These are phyloP conservation scores for Sussaba pulchella DNA, from an alignment of 2,888 invertebrate species.

Conservation along the genomic window DNA sequence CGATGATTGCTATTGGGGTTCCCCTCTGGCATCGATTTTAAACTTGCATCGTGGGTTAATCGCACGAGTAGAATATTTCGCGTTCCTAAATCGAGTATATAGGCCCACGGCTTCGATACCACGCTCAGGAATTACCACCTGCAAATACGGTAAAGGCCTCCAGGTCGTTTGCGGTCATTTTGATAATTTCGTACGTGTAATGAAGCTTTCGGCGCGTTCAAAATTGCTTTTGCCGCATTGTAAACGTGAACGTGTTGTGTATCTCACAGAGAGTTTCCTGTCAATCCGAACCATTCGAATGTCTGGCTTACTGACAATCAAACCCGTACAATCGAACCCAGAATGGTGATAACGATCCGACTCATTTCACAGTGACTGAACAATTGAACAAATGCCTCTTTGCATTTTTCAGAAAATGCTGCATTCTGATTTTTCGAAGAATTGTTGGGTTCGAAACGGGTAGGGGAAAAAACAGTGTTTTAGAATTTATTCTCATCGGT, in stretches of 20 bases:
- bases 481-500: too few species aligned
- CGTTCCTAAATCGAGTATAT: not conserved
- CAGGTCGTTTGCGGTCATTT: constrained; percentile 34
- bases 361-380: constrained; percentile 3
- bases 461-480: too few species aligned
- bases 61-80: constrained; percentile 14
- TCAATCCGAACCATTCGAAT: not conserved
- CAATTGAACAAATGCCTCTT: too few species aligned
- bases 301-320: too few species aligned
- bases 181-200: constrained; percentile 39
- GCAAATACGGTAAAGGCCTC: constrained; percentile 14
- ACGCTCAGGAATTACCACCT: constrained; percentile 31
- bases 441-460: too few species aligned
- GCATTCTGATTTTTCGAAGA: too few species aligned
- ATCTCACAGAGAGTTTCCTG: not conserved
- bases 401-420: too few species aligned
- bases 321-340: not conserved
- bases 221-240: constrained; percentile 26
- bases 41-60: not conserved
- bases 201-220: constrained; percentile 33
- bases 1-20: not conserved
- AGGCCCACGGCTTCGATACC: constrained; percentile 1
- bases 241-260: not conserved
- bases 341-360: not conserved
- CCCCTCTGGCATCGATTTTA: not conserved